A percentile compares a stretch with the other conserved stretches of the same genome.
These are phyloP conservation scores for Aphidius gifuensis DNA, from an alignment of 1,140 invertebrate species.

Conservation along the genomic window DNA sequence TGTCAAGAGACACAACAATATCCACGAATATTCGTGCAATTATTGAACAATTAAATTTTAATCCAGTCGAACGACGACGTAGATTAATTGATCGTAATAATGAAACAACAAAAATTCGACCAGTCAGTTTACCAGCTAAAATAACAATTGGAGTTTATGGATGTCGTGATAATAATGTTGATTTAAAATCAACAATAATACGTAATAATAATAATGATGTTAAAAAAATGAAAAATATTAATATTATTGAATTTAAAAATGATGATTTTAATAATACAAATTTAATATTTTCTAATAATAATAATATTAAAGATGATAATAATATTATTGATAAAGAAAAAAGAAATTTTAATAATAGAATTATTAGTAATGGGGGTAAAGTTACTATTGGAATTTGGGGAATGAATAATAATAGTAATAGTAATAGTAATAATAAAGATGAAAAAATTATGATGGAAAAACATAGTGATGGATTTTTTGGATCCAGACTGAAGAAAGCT, in stretches of 20 bases:
- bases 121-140: conserved; percentile 32
- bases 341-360: not conserved
- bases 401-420: conserved; percentile 1
- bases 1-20: conserved; percentile 48
- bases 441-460: conserved; percentile 14
- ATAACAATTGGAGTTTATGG: conserved; percentile 53
- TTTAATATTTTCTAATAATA: not conserved
- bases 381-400: conserved; percentile 15
- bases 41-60: conserved; percentile 52
- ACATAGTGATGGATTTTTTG: conserved; percentile 16
- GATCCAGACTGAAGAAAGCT: conserved; percentile 19
- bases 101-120: conserved; percentile 25
- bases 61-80: conserved; percentile 42
- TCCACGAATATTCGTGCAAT: conserved; percentile 52
- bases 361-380: not conserved
- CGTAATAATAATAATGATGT: not conserved
- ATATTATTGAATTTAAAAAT: conserved; percentile 2
- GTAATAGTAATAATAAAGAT: not conserved
- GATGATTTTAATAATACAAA: conserved; percentile 17
- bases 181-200: conserved; percentile 3
- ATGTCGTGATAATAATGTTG: conserved; percentile 27
- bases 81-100: conserved; percentile 35
- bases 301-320: too few species aligned
- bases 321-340: too few species aligned
- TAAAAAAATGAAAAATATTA: not conserved